These are phyloP conservation scores for Otus sunia DNA, from an alignment of 2,113 vertebrate genomes.

Conservation along the genomic window DNA sequence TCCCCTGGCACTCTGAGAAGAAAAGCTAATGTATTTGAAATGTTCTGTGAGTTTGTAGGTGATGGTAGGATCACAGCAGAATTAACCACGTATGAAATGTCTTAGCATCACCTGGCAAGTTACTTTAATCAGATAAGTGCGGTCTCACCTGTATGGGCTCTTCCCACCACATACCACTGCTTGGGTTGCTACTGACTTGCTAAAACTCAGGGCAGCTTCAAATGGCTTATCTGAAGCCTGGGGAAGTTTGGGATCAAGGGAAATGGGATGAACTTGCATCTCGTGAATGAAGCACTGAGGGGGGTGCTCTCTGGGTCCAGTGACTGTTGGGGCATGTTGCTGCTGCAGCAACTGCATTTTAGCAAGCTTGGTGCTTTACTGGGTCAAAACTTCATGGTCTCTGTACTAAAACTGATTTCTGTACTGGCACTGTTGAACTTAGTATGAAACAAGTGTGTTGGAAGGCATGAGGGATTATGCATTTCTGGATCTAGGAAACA, in stretches of 20 bases:
- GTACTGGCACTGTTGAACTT: background rate
- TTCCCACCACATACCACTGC: background rate
- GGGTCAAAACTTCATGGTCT: background rate
- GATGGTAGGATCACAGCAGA: background rate
- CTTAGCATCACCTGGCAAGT: background rate
- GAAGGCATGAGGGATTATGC: background rate
- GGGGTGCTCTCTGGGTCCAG: background rate
- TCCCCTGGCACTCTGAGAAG: background rate
- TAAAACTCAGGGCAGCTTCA: background rate
- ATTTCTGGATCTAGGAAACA: background rate
- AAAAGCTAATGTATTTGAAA: background rate
- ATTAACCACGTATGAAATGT: background rate
- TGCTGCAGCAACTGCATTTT: background rate
- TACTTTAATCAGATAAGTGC: background rate
- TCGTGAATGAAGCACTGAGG: accelerated
- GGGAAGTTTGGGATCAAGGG: accelerated
- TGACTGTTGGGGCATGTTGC: accelerated
- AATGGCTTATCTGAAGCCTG: background rate
- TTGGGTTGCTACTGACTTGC: background rate
- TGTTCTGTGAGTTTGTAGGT: background rate
- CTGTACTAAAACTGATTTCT: background rate
- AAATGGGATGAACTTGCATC: background rate
- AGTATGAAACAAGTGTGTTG: background rate
- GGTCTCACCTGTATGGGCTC: background rate
- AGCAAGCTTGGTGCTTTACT: background rate